Base-by-base conservation (phyloP, 2,113 vertebrate species). In the Mandrillus leucophaeus region DNA sequence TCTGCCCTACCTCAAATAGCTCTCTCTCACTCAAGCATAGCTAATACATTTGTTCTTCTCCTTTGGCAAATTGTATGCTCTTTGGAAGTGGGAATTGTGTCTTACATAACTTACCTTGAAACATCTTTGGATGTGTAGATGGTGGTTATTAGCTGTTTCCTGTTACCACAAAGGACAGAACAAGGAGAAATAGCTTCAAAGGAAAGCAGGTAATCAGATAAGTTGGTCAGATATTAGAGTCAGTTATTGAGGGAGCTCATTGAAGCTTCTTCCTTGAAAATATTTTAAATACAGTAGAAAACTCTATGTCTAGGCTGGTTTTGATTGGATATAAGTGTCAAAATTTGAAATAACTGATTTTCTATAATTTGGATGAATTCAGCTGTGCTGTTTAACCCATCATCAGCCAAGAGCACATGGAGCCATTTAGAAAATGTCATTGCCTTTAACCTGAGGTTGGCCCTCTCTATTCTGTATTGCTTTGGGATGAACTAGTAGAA, bases 61-160 rank as follows among this genome's bases (percentile, higher is more conserved):
- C 83, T 97, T 90, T 90, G 70, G 90, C 90, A 95, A 87, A 88
- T 68, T 87, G 84, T 92, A 76, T 66, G 55, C 64, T 95, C 90
- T 92, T 93, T 75, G 57, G 50, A 96, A 97, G 79, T 96, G 68
- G 82, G 68, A 88, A 97, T 80, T 93, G 82, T 89, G 43, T 86
- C 93, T 96, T 96, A 83, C 95, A 66, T 96, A 98, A 96, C 93
- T 97, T 98, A 97, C 96, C 90, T 97, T 90, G 92, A 93, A 95
- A 96, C 55, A 55, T 92, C 90, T 95, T 95, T 80, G 75, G 78
- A 50, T 96, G 64, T 70, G 73, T 91, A 90, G 93, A 84, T 45
- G 9, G 79, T 93, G 40, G 48, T 83, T 97, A 95, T 96, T 96
- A 92, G 86, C 87, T 95, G 92, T 76, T 98, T 89, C 30, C 87